Evolutionary conservation across 2,888 invertebrate genomes (phyloP), one percentile per base, ranked within the genome.

Genomic region (Nesidiocoris tenuis): DNA sequence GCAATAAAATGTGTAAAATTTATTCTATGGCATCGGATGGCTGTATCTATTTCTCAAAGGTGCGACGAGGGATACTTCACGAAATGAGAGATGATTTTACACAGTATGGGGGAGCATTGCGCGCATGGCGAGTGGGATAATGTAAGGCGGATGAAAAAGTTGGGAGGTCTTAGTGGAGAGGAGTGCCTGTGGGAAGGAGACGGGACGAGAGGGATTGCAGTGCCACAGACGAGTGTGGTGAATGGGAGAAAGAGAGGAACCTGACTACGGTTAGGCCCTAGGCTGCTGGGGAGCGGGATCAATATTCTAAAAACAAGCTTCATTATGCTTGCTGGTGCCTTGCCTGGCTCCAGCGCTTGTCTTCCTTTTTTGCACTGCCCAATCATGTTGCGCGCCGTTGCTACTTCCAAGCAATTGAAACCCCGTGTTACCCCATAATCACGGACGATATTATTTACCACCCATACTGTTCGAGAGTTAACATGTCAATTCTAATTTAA

Each of bases 241-340:
- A 39, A 39, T 7, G 39, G n/a, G 12, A 39, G 12, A 39, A 39
- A 39, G 39, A 39, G 39, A 12, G 3, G 39, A 39, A 12, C 39
- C 39, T 39, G 12, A 39, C 39, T 39, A 39, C 39, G 12, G 39
- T 12, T 39, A 39, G 39, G 5, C 39, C 39, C 39, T 39, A 3
- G 39, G 39, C 5, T 39, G 39, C 25, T 39, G 25, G 65, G 18
- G 39, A 7, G n/a, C 16, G 39, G 5, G 65, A 65, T 65, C 65
- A 23, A 65, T 65, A 65, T 65, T 65, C 65, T 39, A 23, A 65
- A 65, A 65, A 39, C 65, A 65, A 25, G 65, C 39, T 65, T 65
- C 65, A 65, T 65, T 65, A 65, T 65, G 25, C 65, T 39, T 65
- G 54, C 65, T 39, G 5, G 25, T 16, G 23, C 16, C 65, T 39